Evolutionary conservation across 2,888 invertebrate genomes (phyloP).

Genomic region (Acanthosoma haemorrhoidale): DNA sequence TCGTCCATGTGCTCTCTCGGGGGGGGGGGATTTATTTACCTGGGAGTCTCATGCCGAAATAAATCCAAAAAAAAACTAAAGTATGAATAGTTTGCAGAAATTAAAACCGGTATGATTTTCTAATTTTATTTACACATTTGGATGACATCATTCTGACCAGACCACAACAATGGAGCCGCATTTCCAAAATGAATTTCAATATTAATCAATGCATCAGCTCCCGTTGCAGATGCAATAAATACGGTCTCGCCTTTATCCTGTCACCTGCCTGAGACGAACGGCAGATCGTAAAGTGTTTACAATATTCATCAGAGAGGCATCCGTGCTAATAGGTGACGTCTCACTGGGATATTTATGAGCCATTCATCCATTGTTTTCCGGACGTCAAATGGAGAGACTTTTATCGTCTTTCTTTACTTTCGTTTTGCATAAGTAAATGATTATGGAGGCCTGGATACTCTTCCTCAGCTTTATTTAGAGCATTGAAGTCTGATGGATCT

Average conservation of each 20-base stretch:
- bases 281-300: background rate
- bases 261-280: background rate
- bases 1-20: too few relatives aligned
- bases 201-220: background rate
- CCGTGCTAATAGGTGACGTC: background rate
- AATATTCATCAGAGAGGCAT: background rate
- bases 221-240: background rate
- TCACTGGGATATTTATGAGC: background rate
- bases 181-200: too few relatives aligned
- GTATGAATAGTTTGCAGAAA: too few relatives aligned
- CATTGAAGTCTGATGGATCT: background rate
- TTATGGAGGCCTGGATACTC: background rate
- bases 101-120: too few relatives aligned
- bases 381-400: background rate
- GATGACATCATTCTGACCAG: too few relatives aligned
- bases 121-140: too few relatives aligned
- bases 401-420: slow-evolving; percentile 1
- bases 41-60: too few relatives aligned
- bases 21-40: too few relatives aligned
- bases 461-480: background rate
- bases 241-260: background rate
- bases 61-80: too few relatives aligned
- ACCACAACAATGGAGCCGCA: too few relatives aligned
- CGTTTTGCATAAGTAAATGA: slow-evolving; percentile 8
- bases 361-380: slow-evolving; percentile 1